phyloP scores from a whole-genome alignment of 1,140 invertebrate genomes.

The Dendroctonus ponderosae region DNA sequence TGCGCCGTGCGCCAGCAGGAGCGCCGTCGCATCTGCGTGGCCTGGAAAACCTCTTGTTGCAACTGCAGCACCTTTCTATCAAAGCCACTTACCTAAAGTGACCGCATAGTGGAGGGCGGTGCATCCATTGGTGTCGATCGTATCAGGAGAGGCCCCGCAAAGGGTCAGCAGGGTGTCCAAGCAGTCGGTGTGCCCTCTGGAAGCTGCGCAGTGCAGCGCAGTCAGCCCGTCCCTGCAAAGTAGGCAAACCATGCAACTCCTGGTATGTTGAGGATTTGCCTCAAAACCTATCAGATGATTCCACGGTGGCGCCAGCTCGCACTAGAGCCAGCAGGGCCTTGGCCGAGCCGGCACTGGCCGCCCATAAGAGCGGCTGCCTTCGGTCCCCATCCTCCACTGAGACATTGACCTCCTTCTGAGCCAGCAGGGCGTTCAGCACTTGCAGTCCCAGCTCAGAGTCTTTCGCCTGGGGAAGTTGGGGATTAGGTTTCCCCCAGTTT shows the following conservation, averaged over 20 bases:
- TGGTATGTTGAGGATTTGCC: not conserved
- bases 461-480: constrained; percentile 42
- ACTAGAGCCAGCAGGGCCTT: constrained; percentile 85
- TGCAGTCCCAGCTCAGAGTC: constrained; percentile 65
- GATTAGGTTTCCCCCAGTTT: constrained; percentile 2
- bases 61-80: not conserved
- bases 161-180: constrained; percentile 87
- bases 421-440: constrained; percentile 80
- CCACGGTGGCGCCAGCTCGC: constrained; percentile 63
- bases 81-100: constrained; percentile 61
- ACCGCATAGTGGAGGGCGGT: constrained; percentile 95
- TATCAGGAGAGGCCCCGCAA: constrained; percentile 82
- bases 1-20: constrained; percentile 83
- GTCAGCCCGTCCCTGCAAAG: constrained; percentile 66
- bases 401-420: constrained; percentile 73
- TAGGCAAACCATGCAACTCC: not conserved
- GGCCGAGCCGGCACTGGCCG: constrained; percentile 91
- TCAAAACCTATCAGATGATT: constrained; percentile 22
- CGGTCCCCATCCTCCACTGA: constrained; percentile 88
- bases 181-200: constrained; percentile 89
- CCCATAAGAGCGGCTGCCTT: constrained; percentile 92
- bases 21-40: constrained; percentile 89
- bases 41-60: constrained; percentile 53
- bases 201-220: constrained; percentile 94
- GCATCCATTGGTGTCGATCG: constrained; percentile 87